These are phyloP conservation scores for Temnothorax unifasciatus DNA, from an alignment of 2,888 invertebrate genomes.

Conservation along the genomic window DNA sequence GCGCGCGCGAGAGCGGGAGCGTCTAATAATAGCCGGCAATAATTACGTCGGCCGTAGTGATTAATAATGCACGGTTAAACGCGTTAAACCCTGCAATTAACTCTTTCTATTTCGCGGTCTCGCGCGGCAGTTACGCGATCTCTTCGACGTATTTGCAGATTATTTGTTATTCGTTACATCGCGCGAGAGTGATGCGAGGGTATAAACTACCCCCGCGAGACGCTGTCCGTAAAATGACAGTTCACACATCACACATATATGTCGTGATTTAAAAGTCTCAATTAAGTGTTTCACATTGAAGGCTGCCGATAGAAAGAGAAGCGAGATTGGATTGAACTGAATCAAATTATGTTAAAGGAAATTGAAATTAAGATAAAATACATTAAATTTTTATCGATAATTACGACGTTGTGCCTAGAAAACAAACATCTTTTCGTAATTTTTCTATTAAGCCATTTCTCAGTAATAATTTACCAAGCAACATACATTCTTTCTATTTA, in stretches of 20 bases:
- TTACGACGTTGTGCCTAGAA: neutral
- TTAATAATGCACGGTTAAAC: constrained; percentile 69
- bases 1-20: constrained; percentile 40
- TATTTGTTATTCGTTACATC: constrained; percentile 53
- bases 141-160: constrained; percentile 42
- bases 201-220: neutral
- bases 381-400: neutral
- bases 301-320: neutral
- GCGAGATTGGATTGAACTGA: neutral
- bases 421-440: neutral
- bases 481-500: neutral
- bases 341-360: neutral
- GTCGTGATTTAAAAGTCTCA: neutral
- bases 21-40: constrained; percentile 70
- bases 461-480: neutral
- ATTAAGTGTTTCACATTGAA: neutral
- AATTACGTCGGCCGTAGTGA: constrained; percentile 69
- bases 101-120: constrained; percentile 44
- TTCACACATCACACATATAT: neutral
- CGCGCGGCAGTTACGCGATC: constrained; percentile 42
- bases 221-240: neutral
- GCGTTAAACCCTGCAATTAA: constrained; percentile 67
- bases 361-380: neutral
- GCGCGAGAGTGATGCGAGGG: constrained; percentile 13
- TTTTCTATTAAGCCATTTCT: neutral